phyloP scores from a whole-genome alignment of 1,140 invertebrate species.

The Radopholus similis region DNA sequence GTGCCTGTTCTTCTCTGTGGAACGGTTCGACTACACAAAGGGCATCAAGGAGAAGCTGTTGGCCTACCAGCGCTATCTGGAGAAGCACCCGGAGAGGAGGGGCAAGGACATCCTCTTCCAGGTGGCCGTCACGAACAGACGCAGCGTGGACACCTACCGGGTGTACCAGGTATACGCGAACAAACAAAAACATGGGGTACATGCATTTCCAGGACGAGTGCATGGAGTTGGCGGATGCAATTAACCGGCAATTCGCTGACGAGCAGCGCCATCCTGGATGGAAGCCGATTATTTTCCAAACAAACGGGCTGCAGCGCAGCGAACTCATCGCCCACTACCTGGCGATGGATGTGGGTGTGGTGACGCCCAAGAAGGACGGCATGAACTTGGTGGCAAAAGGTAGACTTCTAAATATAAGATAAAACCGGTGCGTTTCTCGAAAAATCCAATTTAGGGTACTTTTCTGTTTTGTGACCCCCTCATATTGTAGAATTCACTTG shows the following conservation, averaged over 20 bases:
- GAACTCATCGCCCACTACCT: constrained; percentile 56
- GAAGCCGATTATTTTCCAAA: constrained; percentile 57
- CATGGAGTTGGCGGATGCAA: constrained; percentile 49
- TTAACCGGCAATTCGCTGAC: constrained; percentile 43
- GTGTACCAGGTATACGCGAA: constrained; percentile 42
- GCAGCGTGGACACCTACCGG: constrained; percentile 57
- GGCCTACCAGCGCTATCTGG: constrained; percentile 53
- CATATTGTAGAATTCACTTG: too few relatives aligned
- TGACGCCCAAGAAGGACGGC: constrained; percentile 59
- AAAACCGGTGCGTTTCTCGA: too few relatives aligned
- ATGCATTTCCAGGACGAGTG: constrained; percentile 48
- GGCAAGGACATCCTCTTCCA: constrained; percentile 58
- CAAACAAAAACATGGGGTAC: not conserved
- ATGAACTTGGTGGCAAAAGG: constrained; percentile 53
- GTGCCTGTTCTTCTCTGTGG: constrained; percentile 59
- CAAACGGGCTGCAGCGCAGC: constrained; percentile 53
- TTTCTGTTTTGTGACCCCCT: too few relatives aligned
- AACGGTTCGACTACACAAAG: constrained; percentile 59
- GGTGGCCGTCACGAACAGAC: constrained; percentile 57
- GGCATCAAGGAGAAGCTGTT: constrained; percentile 56
- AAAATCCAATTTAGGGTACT: too few relatives aligned
- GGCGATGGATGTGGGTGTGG: constrained; percentile 60
- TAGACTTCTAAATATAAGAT: too few relatives aligned
- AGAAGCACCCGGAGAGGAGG: constrained; percentile 53
- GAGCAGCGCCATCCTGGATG: constrained; percentile 41